Base-by-base conservation (phyloP, 2,797 vertebrate species). In the Mormyrops attenuatus region DNA sequence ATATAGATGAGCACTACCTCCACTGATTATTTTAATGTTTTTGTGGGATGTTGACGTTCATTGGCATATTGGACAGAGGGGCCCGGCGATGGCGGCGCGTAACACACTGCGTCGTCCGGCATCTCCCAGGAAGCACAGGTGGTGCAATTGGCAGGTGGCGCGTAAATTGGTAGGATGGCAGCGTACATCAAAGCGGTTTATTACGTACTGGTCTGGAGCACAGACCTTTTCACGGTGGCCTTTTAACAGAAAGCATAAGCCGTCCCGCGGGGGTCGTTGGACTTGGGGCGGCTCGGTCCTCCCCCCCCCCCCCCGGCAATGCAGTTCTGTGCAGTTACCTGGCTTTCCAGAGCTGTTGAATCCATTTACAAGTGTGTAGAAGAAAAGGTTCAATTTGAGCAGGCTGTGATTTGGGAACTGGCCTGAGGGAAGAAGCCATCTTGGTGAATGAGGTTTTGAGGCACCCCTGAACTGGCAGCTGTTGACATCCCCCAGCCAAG, bases 401-500 rank as follows among this genome's bases (percentile, higher is more conserved):
- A 73, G 11, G 30, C 73, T 80, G 38, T 80, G 77, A 80, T 30
- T 30, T 2, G 30, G 47, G 22, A 86, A 11, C 47, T 30, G 89
- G 50, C 44, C 50, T 80, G 53, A 77, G 53, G 87, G 87, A 50
- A 89, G 80, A 87, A 90, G 41, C 52, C 30, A 0, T 47, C 38
- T 50, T 26, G 80, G 49, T 53, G 63, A 38, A 6, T 66, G 49
- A 84, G 84, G 73, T 89, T 47, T n/a, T 66, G 53, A 88, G 50
- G 26, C 41, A 1, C 88, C 47, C 11, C 41, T 26, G 80, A 85
- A 88, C 89, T 85, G 55, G 80, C 85, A 47, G 66, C 80, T 26
- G 90, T 88, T 88, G 55, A 87, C 66, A 15, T 63, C 3, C 13
- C 26, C 55, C 85, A 89, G 89, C 77, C 88, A 87, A 69, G 49